Evolutionary conservation across 1,140 invertebrate species (phyloP), one percentile per base, ranked within the genome.

Genomic region (Dreissena rostriformis): DNA sequence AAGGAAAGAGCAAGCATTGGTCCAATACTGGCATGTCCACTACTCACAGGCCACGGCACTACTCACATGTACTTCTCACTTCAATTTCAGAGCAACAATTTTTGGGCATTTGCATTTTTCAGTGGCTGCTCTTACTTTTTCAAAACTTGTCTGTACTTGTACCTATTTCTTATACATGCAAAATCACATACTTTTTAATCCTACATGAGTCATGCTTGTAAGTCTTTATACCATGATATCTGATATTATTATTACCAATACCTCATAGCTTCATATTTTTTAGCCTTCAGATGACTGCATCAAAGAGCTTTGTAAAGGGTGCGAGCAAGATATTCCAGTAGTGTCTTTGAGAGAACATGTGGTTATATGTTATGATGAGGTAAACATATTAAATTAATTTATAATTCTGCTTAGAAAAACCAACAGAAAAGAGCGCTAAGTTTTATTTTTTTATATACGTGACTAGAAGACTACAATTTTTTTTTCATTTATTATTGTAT

Each of bases 241-340:
- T 19, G 19, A 71, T 71, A 19, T 29, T 39, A 29, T 28, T 19
- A 71, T 71, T 71, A 7, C 68, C 22, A 19, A 71, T 29, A 71
- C 19, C 49, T n/a, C n/a, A 5, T 71, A 12, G 49, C 29, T 71
- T 19, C 29, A 10, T 29, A 28, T 39, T 28, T 71, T 71, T 14
- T n/a, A 71, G 68, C 68, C 68, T 26, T 19, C 68, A 28, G 68
- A 71, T 28, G 68, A 71, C 29, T 71, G 68, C 68, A 71, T 15
- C 68, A 71, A 71, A 39, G 68, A 71, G 49, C 68, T 28, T 28
- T 71, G 15, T 71, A 71, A 71, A n/a, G 68, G 68, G 29, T 71
- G 68, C 29, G 22, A 17, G 49, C 68, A 71, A 39, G 49, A 71
- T 71, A 71, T 71, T 71, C 68, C 68, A 71, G 28, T 29, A 28